These are phyloP conservation scores for Siphonodentalium dalli DNA, from an alignment of 2,888 invertebrate genomes.

Conservation along the genomic window DNA sequence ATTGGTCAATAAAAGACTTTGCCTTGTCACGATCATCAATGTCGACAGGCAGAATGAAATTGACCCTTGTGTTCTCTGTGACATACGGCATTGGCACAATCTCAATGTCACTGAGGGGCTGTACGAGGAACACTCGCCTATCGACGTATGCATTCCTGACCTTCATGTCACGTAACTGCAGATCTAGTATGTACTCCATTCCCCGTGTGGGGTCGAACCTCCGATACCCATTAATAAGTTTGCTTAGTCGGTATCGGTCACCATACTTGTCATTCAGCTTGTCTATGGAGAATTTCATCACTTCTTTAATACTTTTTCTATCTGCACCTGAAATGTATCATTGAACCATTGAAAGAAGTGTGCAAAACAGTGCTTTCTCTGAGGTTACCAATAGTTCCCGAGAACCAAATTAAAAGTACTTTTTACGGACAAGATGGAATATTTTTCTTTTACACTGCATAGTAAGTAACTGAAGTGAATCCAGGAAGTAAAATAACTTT, in stretches of 20 bases:
- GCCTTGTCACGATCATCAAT: slow-evolving; percentile 68
- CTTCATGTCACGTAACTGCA: slow-evolving; percentile 50
- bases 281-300: slow-evolving; percentile 64
- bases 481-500: too few relatives aligned
- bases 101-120: slow-evolving; percentile 86
- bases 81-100: slow-evolving; percentile 93
- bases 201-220: slow-evolving; percentile 84
- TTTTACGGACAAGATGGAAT: too few relatives aligned
- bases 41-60: slow-evolving; percentile 77
- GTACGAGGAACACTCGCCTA: slow-evolving; percentile 78
- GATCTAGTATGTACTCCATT: slow-evolving; percentile 83
- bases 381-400: too few relatives aligned
- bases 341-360: too few relatives aligned
- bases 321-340: slow-evolving; percentile 65
- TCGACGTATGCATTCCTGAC: slow-evolving; percentile 31
- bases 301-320: slow-evolving; percentile 73
- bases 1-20: slow-evolving; percentile 75
- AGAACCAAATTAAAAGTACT: too few relatives aligned
- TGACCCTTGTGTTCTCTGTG: slow-evolving; percentile 87
- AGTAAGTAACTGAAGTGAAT: too few relatives aligned
- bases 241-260: slow-evolving; percentile 64
- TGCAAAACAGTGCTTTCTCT: too few relatives aligned
- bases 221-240: slow-evolving; percentile 74
- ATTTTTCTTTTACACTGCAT: too few relatives aligned
- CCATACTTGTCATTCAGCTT: slow-evolving; percentile 48